Evolutionary conservation across 2,888 invertebrate species (phyloP).

Genomic region (Lampropteryx suffumata): DNA sequence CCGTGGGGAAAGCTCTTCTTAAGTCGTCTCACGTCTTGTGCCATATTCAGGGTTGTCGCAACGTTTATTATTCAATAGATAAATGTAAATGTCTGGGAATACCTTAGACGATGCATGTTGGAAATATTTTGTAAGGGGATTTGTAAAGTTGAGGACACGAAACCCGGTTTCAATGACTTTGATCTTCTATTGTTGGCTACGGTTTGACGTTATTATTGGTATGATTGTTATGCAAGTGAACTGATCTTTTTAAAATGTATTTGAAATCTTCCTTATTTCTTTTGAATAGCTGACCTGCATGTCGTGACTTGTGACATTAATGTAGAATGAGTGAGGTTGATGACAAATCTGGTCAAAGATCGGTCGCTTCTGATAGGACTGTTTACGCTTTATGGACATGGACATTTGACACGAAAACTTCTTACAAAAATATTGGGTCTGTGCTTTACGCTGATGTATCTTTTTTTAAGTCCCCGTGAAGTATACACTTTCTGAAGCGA

Average conservation of each 20-base stretch:
- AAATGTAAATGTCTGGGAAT: slow-evolving; percentile 61
- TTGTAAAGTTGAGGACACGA: slow-evolving; percentile 25
- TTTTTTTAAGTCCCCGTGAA: no score
- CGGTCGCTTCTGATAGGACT: not conserved
- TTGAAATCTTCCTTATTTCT: not conserved
- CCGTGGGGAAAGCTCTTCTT: slow-evolving; percentile 37
- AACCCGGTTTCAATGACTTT: slow-evolving; percentile 16
- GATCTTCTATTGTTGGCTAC: slow-evolving; percentile 12
- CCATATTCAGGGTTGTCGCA: slow-evolving; percentile 55
- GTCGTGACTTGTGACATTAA: slow-evolving; percentile 4
- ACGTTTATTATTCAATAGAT: slow-evolving; percentile 73
- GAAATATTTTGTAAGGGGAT: slow-evolving; percentile 36
- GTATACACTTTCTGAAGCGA: no score
- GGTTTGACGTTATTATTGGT: slow-evolving; percentile 11
- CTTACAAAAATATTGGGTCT: no score
- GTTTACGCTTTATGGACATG: not conserved
- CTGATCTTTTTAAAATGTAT: not conserved
- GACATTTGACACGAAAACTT: no score
- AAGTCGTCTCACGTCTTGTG: slow-evolving; percentile 60
- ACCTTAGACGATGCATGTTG: slow-evolving; percentile 34
- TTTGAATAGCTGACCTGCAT: slow-evolving; percentile 2
- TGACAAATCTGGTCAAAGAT: not conserved
- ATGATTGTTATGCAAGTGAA: slow-evolving; percentile 2
- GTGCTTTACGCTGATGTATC: no score
- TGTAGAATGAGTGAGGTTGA: slow-evolving; percentile 3